phyloP scores from a whole-genome alignment of 2,113 vertebrate genomes.

The Anseranas semipalmata region DNA sequence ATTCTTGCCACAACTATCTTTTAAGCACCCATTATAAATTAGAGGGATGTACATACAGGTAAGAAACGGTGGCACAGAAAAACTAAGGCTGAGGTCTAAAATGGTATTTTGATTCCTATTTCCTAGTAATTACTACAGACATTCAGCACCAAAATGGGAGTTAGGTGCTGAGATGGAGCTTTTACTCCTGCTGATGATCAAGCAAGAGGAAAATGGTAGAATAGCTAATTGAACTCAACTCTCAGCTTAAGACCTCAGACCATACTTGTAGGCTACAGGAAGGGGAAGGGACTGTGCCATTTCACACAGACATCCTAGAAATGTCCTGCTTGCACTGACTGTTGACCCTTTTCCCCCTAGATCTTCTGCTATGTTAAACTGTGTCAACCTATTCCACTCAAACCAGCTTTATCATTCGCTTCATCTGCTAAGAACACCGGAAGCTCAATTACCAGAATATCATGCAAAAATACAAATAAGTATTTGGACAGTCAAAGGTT shows the following conservation, averaged over 20 bases:
- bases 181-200: background rate
- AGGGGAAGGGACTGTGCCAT: background rate
- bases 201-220: background rate
- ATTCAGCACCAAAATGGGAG: background rate
- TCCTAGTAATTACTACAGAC: background rate
- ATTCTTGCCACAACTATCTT: background rate
- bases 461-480: background rate
- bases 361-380: background rate
- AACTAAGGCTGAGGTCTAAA: background rate
- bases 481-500: background rate
- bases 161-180: background rate
- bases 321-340: no score
- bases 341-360: background rate
- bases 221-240: background rate
- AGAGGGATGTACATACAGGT: background rate
- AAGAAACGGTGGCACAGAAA: background rate
- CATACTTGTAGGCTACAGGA: background rate
- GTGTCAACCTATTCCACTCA: background rate
- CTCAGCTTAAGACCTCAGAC: no score
- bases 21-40: background rate
- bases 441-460: background rate
- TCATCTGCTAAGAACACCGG: constrained; percentile 52
- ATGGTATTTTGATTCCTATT: background rate
- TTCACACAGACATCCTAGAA: background rate
- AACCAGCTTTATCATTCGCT: constrained; percentile 47